A percentile compares a stretch with the other conserved stretches of the same genome.
Conservation (phyloP, 2,113 vertebrate species). For the Cyanocitta stelleri region DNA sequence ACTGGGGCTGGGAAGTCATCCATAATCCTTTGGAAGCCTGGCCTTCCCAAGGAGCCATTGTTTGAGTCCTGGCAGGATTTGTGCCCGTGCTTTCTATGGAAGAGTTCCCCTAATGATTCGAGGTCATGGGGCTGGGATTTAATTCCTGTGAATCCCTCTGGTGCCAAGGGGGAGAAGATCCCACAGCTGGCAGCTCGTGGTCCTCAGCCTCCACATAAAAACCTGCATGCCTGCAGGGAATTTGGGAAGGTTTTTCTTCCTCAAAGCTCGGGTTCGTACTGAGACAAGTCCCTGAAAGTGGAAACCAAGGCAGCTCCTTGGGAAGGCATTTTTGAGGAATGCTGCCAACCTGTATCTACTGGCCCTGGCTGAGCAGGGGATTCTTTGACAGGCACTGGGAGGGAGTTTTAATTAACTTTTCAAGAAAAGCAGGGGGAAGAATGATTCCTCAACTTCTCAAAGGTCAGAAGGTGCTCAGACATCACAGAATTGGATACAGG, state of each 20-base stretch:
- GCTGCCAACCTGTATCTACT: conserved; percentile 52
- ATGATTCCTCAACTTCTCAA: background rate
- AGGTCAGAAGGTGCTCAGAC: conserved; percentile 29
- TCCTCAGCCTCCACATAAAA: background rate
- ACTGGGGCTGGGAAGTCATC: conserved; percentile 43
- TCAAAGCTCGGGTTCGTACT: background rate
- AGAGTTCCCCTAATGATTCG: background rate
- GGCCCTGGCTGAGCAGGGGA: conserved; percentile 15
- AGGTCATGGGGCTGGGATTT: background rate
- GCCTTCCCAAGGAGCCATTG: conserved; percentile 27
- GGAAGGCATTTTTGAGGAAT: conserved; percentile 32
- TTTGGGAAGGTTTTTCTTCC: background rate
- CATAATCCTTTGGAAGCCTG: background rate
- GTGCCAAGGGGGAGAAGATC: background rate
- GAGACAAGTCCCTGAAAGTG: background rate
- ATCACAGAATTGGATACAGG: background rate
- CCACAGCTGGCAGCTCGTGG: background rate
- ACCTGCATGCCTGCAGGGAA: background rate
- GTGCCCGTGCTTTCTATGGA: background rate
- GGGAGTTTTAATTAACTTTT: conserved; percentile 40
- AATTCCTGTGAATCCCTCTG: background rate
- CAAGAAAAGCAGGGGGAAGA: background rate
- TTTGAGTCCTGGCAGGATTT: background rate
- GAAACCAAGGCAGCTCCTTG: background rate
- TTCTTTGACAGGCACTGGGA: background rate